Evolutionary conservation across 2,888 invertebrate genomes (phyloP).

Genomic region (Ectobius pallidus): DNA sequence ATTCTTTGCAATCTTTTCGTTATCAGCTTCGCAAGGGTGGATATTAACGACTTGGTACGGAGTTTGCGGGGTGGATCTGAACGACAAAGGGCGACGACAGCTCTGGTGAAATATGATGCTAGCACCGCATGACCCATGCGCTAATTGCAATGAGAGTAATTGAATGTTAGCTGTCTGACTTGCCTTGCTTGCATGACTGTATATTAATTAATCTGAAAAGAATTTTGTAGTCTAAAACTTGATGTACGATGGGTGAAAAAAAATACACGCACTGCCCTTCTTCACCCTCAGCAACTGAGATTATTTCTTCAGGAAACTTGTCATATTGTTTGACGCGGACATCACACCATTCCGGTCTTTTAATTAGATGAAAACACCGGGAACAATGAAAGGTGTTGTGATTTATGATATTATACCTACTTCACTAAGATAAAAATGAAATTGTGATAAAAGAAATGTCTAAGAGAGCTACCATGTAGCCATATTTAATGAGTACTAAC

Average conservation of each 20-base stretch:
- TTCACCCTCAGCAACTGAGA: not conserved
- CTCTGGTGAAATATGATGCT: conserved; percentile 12
- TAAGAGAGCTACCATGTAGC: too few relatives aligned
- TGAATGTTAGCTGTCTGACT: conserved; percentile 19
- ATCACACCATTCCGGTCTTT: too few relatives aligned
- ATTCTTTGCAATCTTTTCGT: conserved; percentile 22
- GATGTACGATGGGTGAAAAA: conserved; percentile 13
- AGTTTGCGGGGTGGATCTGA: not conserved
- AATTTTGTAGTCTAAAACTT: conserved; percentile 5
- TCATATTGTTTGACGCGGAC: not conserved
- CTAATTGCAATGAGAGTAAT: conserved; percentile 24
- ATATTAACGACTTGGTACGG: conserved; percentile 14
- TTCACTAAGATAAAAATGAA: too few relatives aligned
- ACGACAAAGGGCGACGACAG: conserved; percentile 23
- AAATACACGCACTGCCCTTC: conserved; percentile 3
- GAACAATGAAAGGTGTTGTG: too few relatives aligned
- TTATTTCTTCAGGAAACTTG: not conserved
- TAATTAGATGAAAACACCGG: too few relatives aligned
- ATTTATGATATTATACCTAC: too few relatives aligned
- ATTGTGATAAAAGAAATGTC: too few relatives aligned
- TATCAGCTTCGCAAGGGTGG: not conserved
- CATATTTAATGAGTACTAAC: too few relatives aligned
- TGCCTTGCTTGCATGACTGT: conserved; percentile 20
- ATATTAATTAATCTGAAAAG: conserved; percentile 20
- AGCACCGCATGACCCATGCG: not conserved